Evolutionary conservation across 2,797 vertebrate genomes (phyloP), one percentile per base, ranked within the genome.

Genomic region (Sebastes diaconus): DNA sequence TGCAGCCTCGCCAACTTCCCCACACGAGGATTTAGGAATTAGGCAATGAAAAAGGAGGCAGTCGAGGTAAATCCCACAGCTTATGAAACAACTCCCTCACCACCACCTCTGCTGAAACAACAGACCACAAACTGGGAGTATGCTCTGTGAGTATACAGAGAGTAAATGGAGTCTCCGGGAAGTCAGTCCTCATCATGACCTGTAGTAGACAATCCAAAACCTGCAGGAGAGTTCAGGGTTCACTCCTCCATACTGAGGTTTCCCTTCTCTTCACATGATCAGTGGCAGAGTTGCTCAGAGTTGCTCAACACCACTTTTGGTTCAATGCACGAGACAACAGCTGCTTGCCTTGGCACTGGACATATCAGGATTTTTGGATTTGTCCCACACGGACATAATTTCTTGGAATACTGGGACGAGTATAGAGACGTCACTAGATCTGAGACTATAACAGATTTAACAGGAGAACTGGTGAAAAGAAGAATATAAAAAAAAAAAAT

Each of bases 21-120:
- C 71, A 39, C 73, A 42, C 1, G 52, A 69, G 71, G 73, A 73
- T 86, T 84, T 13, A 80, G 79, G 81, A 86, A 79, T 80, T 68
- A 75, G 77, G 64, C 66, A 42, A 73, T 84, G 81, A 32, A 32
- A 29, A 46, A 64, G 32, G 20, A 68, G 54, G 64, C 63, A 13
- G 60, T 7, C 0, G 4, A 64, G 66, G 71, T 30, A 46, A 52
- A 76, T 1, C 64, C 74, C 29, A 52, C 55, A 8, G 11, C 54
- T 63, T 29, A 11, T 24, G 25, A 67, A 76, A 32, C 66, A n/a
- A 8, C 1, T 29, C 34, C 8, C 55, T 3, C 42, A 6, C 8
- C 73, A 11, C 22, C 16, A 0, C 6, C 16, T 4, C 64, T 3
- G 6, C 16, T 30, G 12, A 24, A 14, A 6, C 24, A 36, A 16